phyloP scores from a whole-genome alignment of 2,888 invertebrate species.

The Globia sparganii region DNA sequence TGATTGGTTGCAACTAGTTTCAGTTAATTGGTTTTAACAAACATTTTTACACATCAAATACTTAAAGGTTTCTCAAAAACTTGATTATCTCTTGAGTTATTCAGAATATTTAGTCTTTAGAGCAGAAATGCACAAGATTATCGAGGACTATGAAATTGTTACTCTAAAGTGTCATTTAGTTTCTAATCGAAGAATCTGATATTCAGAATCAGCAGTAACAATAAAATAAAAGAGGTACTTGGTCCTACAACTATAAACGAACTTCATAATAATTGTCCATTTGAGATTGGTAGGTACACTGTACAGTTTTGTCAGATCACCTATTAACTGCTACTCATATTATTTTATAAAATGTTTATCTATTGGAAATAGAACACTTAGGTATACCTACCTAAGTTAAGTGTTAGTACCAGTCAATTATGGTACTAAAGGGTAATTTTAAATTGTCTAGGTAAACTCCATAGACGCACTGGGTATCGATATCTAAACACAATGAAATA shows the following conservation, averaged over 20 bases:
- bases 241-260: constrained; percentile 1
- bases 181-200: neutral
- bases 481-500: too few relatives aligned
- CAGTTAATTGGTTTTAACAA: too few relatives aligned
- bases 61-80: neutral
- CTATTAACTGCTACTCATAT: constrained; percentile 2
- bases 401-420: neutral
- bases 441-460: too few relatives aligned
- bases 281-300: constrained; percentile 1
- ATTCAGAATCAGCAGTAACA: constrained; percentile 25
- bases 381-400: neutral
- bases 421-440: neutral
- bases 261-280: constrained; percentile 26
- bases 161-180: constrained; percentile 1
- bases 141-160: neutral
- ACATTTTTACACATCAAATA: neutral
- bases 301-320: neutral
- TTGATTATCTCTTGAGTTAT: neutral
- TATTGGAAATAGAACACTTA: neutral
- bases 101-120: neutral
- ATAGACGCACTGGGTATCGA: too few relatives aligned
- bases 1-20: neutral
- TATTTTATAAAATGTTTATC: neutral
- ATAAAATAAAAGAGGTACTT: constrained; percentile 26
- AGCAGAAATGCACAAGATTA: neutral